Base-by-base conservation (phyloP, 2,797 vertebrate species). In the Onychomys arenicola region DNA sequence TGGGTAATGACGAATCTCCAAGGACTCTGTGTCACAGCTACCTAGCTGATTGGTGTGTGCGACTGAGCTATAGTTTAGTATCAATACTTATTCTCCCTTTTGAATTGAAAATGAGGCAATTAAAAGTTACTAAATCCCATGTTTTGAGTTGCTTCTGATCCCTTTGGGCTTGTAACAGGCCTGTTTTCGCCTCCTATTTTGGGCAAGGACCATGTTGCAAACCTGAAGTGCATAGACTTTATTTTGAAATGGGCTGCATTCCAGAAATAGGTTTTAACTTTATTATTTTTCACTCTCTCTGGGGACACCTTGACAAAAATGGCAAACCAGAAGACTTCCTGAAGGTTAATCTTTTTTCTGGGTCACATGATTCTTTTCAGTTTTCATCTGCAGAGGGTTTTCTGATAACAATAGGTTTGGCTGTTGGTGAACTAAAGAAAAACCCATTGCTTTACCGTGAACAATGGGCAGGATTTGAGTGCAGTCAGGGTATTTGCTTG, bases 391-490 rank as follows among this genome's bases (percentile, higher is more conserved):
- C 98, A 98, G 98, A 98, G 95, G 96, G 94, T 98, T 98, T 98
- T 98, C 97, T 91, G 95, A 97, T 96, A 98, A 99, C 98, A 99
- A 98, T 98, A 97, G 97, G 65, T 98, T 98, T 96, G 98, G 97
- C 98, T 98, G 98, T 97, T 97, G 95, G 98, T 69, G 77, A 98
- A 98, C 97, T 97, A 96, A 96, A 98, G 98, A 98, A 98, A 99
- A 98, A 98, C 98, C 98, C 98, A 97, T 98, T 98, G 98, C 98
- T 98, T 98, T 98, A 98, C 96, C 6, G 19, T 29, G 97, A 98
- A 99, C 98, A 99, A 98, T 98, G 98, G 98, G 96, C 98, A 98
- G 98, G 98, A 99, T 98, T 98, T 98, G 97, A 94, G 98, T 95
- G 96, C 90, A 97, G 97, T 91, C 91, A 94, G 95, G 97, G 92